Evolutionary conservation across 2,113 vertebrate species (phyloP).

Genomic region (Chlamydotis undulata): DNA sequence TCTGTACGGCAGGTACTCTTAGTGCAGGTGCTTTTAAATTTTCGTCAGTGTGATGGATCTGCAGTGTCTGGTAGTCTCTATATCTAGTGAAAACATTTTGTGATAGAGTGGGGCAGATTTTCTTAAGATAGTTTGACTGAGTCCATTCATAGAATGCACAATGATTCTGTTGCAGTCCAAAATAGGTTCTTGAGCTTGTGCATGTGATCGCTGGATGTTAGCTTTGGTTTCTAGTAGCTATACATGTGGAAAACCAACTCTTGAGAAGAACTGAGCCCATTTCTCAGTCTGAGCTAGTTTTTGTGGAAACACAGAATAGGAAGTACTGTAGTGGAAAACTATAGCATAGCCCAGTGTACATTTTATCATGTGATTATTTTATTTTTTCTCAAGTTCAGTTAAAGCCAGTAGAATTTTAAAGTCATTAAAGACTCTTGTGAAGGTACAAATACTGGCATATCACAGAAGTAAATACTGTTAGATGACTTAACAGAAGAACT

Average conservation of each 20-base stretch:
- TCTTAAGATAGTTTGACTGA: not conserved
- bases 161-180: not conserved
- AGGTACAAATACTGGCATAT: not conserved
- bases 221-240: not conserved
- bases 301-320: not conserved
- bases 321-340: not conserved
- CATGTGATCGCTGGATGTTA: not conserved
- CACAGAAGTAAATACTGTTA: not conserved
- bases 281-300: not conserved
- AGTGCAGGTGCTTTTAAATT: not conserved
- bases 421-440: not conserved
- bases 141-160: not conserved
- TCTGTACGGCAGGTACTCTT: not conserved
- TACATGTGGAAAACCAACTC: not conserved
- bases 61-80: not conserved
- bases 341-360: not conserved
- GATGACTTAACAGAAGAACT: not conserved
- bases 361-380: not conserved
- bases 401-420: not conserved
- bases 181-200: slow-evolving; percentile 3
- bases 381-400: not conserved
- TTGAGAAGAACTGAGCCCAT: not conserved
- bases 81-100: not conserved
- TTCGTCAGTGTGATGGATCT: not conserved
- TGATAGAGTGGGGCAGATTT: not conserved